These are phyloP conservation scores for Micromesistius poutassou DNA, from an alignment of 2,797 vertebrate species.

Conservation along the genomic window DNA sequence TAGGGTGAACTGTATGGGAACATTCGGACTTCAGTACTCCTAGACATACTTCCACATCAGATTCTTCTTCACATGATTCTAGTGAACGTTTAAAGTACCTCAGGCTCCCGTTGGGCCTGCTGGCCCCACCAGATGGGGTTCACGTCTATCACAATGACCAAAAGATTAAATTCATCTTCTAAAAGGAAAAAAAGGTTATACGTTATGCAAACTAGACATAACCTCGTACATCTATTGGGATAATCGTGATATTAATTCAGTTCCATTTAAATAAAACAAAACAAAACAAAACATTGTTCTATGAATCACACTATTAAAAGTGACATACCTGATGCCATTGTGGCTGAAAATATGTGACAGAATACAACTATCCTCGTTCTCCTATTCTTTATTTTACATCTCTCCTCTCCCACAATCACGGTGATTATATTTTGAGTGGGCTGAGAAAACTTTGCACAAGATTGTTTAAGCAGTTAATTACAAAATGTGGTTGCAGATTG, in stretches of 20 bases:
- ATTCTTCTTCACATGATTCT: not conserved
- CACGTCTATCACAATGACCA: slow-evolving; percentile 88
- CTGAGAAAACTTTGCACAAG: not conserved
- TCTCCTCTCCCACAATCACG: not conserved
- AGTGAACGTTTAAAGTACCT: slow-evolving; percentile 67
- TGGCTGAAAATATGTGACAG: not conserved
- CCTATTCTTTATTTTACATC: not conserved
- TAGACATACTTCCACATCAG: no score
- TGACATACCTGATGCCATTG: not conserved
- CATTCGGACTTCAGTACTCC: not conserved
- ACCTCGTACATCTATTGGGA: not conserved
- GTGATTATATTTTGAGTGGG: not conserved
- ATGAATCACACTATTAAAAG: not conserved
- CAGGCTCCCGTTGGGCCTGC: slow-evolving; percentile 79
- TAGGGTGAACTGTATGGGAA: slow-evolving; percentile 79
- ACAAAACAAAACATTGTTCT: not conserved
- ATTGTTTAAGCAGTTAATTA: not conserved
- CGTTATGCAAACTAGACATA: not conserved
- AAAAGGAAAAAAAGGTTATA: slow-evolving; percentile 29
- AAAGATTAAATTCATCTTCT: slow-evolving; percentile 91
- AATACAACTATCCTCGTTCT: not conserved
- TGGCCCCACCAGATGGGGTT: slow-evolving; percentile 99
- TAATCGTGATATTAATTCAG: not conserved
- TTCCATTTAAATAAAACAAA: no score
- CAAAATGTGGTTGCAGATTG: not conserved